These are phyloP conservation scores for Lethenteron reissneri DNA, from an alignment of 2,113 vertebrate genomes.

Conservation along the genomic window DNA sequence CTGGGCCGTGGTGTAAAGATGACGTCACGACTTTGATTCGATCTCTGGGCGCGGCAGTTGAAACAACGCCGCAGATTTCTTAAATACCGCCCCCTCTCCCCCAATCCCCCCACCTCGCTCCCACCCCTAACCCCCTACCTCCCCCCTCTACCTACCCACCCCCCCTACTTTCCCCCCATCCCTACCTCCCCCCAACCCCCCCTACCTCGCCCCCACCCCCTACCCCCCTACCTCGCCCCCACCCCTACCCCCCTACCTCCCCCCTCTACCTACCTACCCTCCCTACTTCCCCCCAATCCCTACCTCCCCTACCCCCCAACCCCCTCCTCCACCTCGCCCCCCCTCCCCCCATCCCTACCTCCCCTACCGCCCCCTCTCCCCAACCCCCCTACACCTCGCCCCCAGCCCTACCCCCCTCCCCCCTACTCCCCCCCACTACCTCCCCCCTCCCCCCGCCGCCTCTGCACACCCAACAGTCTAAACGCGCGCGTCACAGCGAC, in stretches of 20 bases:
- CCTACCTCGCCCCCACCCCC: conserved; percentile 7
- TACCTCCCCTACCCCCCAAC: background rate
- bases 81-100: conserved; percentile 11
- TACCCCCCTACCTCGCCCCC: conserved; percentile 7
- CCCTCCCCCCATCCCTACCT: background rate
- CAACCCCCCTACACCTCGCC: background rate
- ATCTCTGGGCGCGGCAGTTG: no score
- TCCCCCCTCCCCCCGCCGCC: background rate
- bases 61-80: conserved; percentile 20
- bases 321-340: background rate
- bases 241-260: conserved; percentile 7
- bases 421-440: conserved; percentile 1
- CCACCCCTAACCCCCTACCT: no score
- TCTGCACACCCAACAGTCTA: no score
- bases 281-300: background rate
- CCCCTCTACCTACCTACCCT: background rate
- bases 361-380: background rate
- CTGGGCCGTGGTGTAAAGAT: no score
- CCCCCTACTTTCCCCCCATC: background rate
- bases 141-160: background rate
- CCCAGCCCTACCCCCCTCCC: background rate
- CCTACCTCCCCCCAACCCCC: background rate
- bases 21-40: no score
- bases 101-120: background rate
- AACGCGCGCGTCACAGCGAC: no score